A percentile compares a stretch with the other conserved stretches of the same genome.
These are phyloP conservation scores for Radopholus similis DNA, from an alignment of 1,140 invertebrate genomes.

Conservation along the genomic window DNA sequence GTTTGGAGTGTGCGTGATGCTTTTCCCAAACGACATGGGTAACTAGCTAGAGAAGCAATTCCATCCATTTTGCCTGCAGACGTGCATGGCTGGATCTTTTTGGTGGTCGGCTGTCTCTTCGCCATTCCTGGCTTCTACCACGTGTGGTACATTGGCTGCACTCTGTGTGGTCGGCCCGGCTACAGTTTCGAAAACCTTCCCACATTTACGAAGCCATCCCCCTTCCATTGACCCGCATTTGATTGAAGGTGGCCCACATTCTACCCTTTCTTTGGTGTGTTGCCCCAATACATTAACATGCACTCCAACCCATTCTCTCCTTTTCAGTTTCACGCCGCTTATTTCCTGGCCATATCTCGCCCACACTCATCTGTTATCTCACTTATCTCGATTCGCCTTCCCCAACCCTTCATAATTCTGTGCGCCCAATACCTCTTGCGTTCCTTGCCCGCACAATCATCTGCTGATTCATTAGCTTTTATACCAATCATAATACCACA, in stretches of 20 bases:
- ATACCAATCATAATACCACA: too few species aligned
- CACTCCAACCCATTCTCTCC: background rate
- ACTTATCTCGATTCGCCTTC: background rate
- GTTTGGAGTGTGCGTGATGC: conserved; percentile 40
- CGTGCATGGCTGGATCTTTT: conserved; percentile 49
- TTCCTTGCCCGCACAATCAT: conserved; percentile 1
- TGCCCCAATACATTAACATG: background rate
- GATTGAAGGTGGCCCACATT: conserved; percentile 1
- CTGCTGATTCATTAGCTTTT: too few species aligned
- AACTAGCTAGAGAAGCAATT: background rate
- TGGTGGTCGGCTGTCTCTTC: conserved; percentile 44
- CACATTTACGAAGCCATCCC: conserved; percentile 33
- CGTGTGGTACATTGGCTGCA: conserved; percentile 39
- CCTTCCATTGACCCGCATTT: background rate
- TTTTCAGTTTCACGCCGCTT: background rate
- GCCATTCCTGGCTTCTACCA: conserved; percentile 52
- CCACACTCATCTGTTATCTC: background rate
- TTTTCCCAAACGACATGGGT: conserved; percentile 47
- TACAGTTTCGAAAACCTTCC: conserved; percentile 48
- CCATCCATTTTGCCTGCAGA: conserved; percentile 19
- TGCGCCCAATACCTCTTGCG: too few species aligned
- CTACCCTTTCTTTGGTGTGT: background rate
- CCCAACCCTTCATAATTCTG: too few species aligned
- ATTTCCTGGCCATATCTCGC: background rate
- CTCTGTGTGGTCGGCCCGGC: conserved; percentile 32